Conservation (phyloP, 2,797 vertebrate species). For the Chloroceryle inda region DNA sequence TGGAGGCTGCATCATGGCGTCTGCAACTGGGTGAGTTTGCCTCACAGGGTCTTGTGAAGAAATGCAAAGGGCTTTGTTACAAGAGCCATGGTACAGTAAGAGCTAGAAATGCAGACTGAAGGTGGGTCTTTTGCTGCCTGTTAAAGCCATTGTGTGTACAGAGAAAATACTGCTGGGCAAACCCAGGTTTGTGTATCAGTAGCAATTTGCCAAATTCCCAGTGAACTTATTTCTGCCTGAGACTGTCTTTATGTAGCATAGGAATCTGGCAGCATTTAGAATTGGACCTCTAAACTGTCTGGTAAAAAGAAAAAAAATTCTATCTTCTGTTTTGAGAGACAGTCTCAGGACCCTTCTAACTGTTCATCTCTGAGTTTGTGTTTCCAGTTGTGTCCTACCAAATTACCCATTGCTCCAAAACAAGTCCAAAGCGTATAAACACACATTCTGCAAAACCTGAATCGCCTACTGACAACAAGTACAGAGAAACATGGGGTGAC, state of each 20-base stretch:
- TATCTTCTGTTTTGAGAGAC: neutral
- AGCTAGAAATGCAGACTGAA: neutral
- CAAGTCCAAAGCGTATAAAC: neutral
- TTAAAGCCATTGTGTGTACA: neutral
- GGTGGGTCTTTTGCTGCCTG: neutral
- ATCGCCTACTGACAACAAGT: neutral
- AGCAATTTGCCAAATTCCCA: neutral
- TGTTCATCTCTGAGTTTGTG: neutral
- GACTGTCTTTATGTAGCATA: neutral
- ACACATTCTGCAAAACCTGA: neutral
- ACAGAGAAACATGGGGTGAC: neutral
- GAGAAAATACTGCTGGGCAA: neutral
- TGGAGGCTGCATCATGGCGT: conserved; percentile 98
- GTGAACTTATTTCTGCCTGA: neutral
- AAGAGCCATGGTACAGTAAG: neutral
- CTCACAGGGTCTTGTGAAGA: neutral
- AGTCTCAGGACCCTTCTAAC: neutral
- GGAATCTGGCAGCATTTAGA: neutral
- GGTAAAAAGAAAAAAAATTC: neutral
- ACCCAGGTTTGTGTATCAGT: neutral
- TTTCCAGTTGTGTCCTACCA: neutral
- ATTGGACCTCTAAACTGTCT: neutral
- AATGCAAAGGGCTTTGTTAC: neutral
- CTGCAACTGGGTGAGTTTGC: conserved; percentile 91
- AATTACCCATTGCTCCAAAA: neutral